Evolutionary conservation across 2,797 vertebrate species (phyloP).

Genomic region (Numenius phaeopus): DNA sequence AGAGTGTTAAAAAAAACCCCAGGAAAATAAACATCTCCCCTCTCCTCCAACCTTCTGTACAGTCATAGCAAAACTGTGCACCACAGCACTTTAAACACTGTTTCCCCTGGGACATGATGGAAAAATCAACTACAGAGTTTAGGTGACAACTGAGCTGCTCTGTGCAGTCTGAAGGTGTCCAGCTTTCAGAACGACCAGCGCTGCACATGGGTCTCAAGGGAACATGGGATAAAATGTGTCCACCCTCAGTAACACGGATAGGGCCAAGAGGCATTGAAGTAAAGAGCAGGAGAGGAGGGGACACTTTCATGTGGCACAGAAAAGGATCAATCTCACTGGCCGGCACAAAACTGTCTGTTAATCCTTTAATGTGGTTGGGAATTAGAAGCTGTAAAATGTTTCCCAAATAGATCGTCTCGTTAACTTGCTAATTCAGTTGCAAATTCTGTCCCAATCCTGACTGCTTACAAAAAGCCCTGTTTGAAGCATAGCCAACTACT

Average conservation of each 20-base stretch:
- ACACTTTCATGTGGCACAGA: background rate
- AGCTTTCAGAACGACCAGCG: background rate
- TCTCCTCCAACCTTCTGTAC: background rate
- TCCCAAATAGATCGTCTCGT: background rate
- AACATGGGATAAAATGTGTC: background rate
- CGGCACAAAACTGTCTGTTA: background rate
- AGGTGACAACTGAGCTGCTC: background rate
- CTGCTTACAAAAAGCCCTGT: background rate
- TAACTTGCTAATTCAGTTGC: slow-evolving; percentile 2
- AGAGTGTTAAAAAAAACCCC: background rate
- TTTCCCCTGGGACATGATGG: background rate
- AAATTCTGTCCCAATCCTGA: slow-evolving; percentile 7
- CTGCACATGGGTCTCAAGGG: background rate
- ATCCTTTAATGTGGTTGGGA: background rate
- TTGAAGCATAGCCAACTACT: background rate
- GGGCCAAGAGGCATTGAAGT: background rate
- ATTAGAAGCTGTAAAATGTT: background rate
- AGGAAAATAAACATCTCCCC: background rate
- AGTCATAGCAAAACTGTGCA: background rate
- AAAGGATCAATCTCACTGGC: background rate
- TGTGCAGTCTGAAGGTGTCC: background rate
- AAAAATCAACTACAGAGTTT: background rate
- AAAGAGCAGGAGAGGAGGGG: background rate
- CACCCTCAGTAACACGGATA: background rate
- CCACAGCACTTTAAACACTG: background rate